Base-by-base conservation (phyloP, 2,888 invertebrate species). In the Orthonychiurus folsomi region DNA sequence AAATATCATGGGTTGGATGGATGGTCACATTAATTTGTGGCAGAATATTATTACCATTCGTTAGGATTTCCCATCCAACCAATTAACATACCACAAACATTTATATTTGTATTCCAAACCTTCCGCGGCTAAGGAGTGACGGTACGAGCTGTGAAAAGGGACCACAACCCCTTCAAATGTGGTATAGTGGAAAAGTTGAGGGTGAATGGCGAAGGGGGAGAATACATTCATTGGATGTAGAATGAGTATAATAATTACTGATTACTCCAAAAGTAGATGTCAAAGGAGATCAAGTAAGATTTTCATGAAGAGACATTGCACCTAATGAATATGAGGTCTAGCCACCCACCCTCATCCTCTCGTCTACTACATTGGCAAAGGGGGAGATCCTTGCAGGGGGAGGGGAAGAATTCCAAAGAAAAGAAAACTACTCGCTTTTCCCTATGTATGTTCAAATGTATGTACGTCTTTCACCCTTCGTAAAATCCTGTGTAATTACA, bases 231-330 rank as follows among this genome's bases (percentile, higher is more conserved):
- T 37, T 37, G 37, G 9, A 9, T 37, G 37, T 37, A 37, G 15
- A 37, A 37, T 37, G 37, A 37, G 37, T 37, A 37, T 37, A 37
- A 37, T 37, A 37, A 37, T 37, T 37, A 37, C 37, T 37, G 37
- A 37, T 37, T 37, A 37, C 37, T 37, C 37, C 37, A 37, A 37
- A 37, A 37, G n/a, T 9, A 52, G 52, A 23, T 52, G 52, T 52
- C 52, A 52, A 23, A 52, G 52, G 52, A 52, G 52, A 52, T 52
- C 24, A 52, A 52, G 9, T 52, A 20, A 23, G 52, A 52, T 21
- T 52, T 52, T 21, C 52, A 52, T 37, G 37, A 37, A 37, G 37
- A 37, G 37, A 37, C 37, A 37, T 37, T 37, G 37, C 37, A 37
- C 37, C 37, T 37, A 37, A 37, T 37, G 37, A 37, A 37, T 37